phyloP scores from a whole-genome alignment of 2,113 vertebrate species.

The Arizona elegans region DNA sequence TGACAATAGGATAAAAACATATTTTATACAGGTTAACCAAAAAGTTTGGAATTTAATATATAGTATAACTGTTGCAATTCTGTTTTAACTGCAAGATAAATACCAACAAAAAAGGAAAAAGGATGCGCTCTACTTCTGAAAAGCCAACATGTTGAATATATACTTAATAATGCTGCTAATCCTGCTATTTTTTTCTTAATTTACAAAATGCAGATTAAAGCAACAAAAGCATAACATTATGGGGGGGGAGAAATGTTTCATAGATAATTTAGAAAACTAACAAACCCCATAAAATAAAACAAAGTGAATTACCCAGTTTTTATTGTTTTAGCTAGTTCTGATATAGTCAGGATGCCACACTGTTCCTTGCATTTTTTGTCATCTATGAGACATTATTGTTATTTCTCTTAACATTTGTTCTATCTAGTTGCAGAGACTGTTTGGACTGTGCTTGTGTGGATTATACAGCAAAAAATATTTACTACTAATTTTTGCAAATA shows the following conservation, averaged over 20 bases:
- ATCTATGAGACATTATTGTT: background rate
- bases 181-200: background rate
- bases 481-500: background rate
- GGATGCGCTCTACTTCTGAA: background rate
- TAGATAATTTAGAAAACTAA: background rate
- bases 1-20: background rate
- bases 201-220: no score
- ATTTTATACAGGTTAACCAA: background rate
- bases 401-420: background rate
- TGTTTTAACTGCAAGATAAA: slow-evolving; percentile 15
- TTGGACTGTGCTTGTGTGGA: background rate
- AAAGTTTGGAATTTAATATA: background rate
- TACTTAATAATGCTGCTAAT: background rate
- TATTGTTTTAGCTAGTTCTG: background rate
- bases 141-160: background rate
- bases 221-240: background rate
- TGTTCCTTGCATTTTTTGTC: background rate
- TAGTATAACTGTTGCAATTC: slow-evolving; percentile 32
- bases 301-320: background rate
- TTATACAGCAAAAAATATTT: background rate
- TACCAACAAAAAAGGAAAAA: slow-evolving; percentile 7
- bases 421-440: background rate
- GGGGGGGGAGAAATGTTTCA: background rate
- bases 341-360: background rate
- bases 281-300: background rate